These are phyloP conservation scores for Oligia fasciuncula DNA, from an alignment of 2,888 invertebrate genomes.

Conservation along the genomic window DNA sequence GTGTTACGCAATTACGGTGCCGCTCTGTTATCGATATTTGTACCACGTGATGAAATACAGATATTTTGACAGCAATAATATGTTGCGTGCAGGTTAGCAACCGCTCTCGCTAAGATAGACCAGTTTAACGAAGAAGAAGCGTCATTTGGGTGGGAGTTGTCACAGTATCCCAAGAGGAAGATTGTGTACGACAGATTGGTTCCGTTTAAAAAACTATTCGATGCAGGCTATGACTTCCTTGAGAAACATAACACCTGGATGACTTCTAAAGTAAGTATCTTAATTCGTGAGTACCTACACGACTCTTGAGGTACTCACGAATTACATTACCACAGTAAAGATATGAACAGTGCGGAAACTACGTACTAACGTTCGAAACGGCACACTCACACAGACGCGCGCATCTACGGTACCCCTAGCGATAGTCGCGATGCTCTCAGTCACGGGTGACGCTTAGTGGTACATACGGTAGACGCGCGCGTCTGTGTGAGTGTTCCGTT, in stretches of 20 bases:
- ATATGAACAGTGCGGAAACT: too few relatives aligned
- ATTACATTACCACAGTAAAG: too few relatives aligned
- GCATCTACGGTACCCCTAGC: too few relatives aligned
- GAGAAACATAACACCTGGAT: slow-evolving; percentile 96
- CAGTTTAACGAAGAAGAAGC: slow-evolving; percentile 97
- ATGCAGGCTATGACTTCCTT: slow-evolving; percentile 96
- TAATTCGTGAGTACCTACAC: neutral
- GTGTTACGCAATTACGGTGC: too few relatives aligned
- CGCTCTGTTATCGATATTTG: neutral
- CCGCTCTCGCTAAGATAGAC: slow-evolving; percentile 95
- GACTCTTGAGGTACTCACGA: neutral
- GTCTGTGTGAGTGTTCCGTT: too few relatives aligned
- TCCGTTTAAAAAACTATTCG: slow-evolving; percentile 96
- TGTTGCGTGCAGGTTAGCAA: slow-evolving; percentile 88
- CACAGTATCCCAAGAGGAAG: slow-evolving; percentile 96
- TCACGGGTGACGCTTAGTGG: too few relatives aligned
- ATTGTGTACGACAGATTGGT: slow-evolving; percentile 93
- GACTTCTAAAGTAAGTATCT: slow-evolving; percentile 88
- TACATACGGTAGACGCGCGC: too few relatives aligned
- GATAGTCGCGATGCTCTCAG: too few relatives aligned
- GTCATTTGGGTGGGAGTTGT: slow-evolving; percentile 96
- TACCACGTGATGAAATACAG: neutral
- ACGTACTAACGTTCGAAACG: too few relatives aligned
- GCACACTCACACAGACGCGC: too few relatives aligned
- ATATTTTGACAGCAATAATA: neutral